A percentile compares a stretch with the other conserved stretches of the same genome.
These are phyloP conservation scores for Cartodere bifasciata DNA, from an alignment of 2,888 invertebrate genomes.

Conservation along the genomic window DNA sequence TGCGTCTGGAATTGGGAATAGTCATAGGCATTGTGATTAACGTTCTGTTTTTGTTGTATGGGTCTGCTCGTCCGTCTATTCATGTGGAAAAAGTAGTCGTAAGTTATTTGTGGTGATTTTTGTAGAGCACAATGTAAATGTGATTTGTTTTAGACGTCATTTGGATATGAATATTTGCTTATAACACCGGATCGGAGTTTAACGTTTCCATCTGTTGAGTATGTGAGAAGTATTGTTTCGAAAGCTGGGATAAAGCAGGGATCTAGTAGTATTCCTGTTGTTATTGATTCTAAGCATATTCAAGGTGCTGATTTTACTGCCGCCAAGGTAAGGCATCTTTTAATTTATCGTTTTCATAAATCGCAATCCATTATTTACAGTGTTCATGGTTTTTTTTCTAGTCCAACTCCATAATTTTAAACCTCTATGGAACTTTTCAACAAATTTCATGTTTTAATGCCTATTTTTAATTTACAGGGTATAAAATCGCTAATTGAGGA, in stretches of 20 bases:
- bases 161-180: conserved; percentile 42
- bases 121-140: conserved; percentile 2
- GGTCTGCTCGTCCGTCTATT: conserved; percentile 49
- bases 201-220: conserved; percentile 52
- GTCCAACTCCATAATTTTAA: too few relatives aligned
- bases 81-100: conserved; percentile 43
- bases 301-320: conserved; percentile 54
- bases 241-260: conserved; percentile 53
- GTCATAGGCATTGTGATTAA: conserved; percentile 50
- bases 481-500: conserved; percentile 45
- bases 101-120: conserved; percentile 22
- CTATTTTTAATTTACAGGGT: conserved; percentile 39
- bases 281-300: conserved; percentile 49
- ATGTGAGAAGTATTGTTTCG: conserved; percentile 52
- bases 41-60: conserved; percentile 47
- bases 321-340: conserved; percentile 41
- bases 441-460: too few relatives aligned
- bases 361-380: conserved; percentile 1
- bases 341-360: too few relatives aligned
- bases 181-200: conserved; percentile 50
- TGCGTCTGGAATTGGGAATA: conserved; percentile 55
- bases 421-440: too few relatives aligned
- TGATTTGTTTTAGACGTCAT: conserved; percentile 33
- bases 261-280: conserved; percentile 43
- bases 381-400: too few relatives aligned